These are phyloP conservation scores for Mesocentrotus franciscanus DNA, from an alignment of 53 echinoderm and acorn worm genomes.

Conservation along the genomic window DNA sequence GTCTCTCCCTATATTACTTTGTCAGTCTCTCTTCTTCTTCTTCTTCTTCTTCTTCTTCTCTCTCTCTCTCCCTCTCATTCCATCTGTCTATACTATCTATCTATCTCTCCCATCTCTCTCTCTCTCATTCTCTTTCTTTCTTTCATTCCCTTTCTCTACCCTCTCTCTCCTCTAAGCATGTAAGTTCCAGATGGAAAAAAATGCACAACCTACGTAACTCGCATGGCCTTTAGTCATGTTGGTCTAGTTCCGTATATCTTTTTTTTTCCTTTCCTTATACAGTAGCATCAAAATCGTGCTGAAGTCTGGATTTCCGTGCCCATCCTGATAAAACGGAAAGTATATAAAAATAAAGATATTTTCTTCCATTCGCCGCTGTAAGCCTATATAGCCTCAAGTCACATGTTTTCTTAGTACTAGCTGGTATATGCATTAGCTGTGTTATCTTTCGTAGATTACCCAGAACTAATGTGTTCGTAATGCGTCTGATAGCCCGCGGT, in stretches of 20 bases:
- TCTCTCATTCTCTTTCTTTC: neutral
- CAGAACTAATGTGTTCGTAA: neutral
- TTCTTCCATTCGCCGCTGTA: neutral
- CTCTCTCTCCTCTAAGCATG: neutral
- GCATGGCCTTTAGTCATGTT: neutral
- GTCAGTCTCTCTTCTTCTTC: neutral
- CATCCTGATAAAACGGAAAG: neutral
- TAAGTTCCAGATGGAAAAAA: neutral
- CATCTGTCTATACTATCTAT: neutral
- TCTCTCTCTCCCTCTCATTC: neutral
- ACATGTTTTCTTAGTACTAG: neutral
- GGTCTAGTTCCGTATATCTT: neutral
- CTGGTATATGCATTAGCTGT: slow-evolving; percentile 13
- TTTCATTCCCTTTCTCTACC: neutral
- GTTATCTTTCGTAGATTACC: slow-evolving; percentile 19
- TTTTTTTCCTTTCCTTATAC: neutral
- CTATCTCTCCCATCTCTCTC: neutral
- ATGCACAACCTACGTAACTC: neutral
- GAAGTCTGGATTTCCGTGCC: neutral
- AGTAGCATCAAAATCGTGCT: neutral
- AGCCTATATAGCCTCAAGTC: neutral
- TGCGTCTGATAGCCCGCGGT: neutral
- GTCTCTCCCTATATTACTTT: neutral
- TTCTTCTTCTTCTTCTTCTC: neutral
- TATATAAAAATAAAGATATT: neutral